Percentiles rank a stretch among this genome's conserved stretches.
Conservation (phyloP, 37 sponge, comb jelly and placozoan genomes). For the Amphimedon queenslandica region DNA sequence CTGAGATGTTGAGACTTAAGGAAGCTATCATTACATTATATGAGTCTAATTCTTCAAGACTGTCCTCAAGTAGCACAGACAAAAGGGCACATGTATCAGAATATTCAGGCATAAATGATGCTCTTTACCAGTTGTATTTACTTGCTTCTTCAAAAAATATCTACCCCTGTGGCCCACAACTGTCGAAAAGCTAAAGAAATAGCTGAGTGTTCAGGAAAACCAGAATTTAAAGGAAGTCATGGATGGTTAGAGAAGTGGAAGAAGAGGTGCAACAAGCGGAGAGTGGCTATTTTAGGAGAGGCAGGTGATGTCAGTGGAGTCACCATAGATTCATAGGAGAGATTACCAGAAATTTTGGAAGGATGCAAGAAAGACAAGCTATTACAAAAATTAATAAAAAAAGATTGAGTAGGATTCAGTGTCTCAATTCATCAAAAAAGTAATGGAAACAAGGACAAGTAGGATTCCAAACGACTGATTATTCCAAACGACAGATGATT, state of each 20-base stretch:
- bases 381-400: too few relatives aligned
- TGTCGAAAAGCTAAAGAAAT: constrained; percentile 41
- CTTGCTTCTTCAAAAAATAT: constrained; percentile 37
- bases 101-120: constrained; percentile 26
- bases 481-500: too few relatives aligned
- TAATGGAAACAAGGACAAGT: too few relatives aligned
- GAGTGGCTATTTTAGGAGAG: constrained; percentile 47
- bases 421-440: too few relatives aligned
- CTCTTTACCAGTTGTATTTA: constrained; percentile 43
- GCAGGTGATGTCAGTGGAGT: constrained; percentile 45
- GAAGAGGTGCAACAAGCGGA: constrained; percentile 28
- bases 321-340: constrained; percentile 44
- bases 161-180: constrained; percentile 34
- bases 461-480: too few relatives aligned
- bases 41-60: constrained; percentile 40
- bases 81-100: constrained; percentile 41
- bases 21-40: constrained; percentile 16
- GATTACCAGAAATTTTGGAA: constrained; percentile 44
- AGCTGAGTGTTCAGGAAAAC: constrained; percentile 15
- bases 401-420: too few relatives aligned
- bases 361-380: constrained; percentile 13
- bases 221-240: constrained; percentile 38
- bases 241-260: constrained; percentile 62
- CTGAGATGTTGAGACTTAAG: constrained; percentile 37
- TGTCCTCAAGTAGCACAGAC: too few relatives aligned